A percentile compares a stretch with the other conserved stretches of the same genome.
phyloP scores from a whole-genome alignment of 2,797 vertebrate species.

The Amniataba percoides region DNA sequence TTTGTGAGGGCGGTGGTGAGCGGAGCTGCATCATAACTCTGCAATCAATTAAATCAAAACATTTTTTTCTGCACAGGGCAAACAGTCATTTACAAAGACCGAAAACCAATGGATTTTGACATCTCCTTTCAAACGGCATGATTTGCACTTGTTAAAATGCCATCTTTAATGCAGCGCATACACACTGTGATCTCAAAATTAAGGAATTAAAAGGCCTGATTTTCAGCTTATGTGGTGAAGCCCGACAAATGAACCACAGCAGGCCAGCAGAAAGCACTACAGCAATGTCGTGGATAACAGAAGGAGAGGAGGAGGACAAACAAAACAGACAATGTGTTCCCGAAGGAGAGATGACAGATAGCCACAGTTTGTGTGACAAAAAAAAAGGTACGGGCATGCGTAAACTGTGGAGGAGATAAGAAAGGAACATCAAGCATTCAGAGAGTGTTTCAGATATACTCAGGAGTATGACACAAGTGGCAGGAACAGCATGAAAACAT shows the following conservation, averaged over 20 bases:
- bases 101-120: neutral
- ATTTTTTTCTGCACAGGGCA: neutral
- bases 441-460: constrained; percentile 37
- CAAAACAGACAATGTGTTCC: constrained; percentile 12
- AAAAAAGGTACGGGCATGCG: constrained; percentile 28
- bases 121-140: neutral
- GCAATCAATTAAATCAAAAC: constrained; percentile 20
- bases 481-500: constrained; percentile 52
- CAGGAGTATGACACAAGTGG: constrained; percentile 49
- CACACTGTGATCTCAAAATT: neutral
- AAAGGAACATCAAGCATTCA: constrained; percentile 29
- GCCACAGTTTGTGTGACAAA: constrained; percentile 30
- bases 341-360: constrained; percentile 50
- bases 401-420: constrained; percentile 28
- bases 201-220: neutral
- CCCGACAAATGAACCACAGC: neutral
- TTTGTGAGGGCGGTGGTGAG: constrained; percentile 32
- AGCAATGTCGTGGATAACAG: constrained; percentile 34
- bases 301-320: constrained; percentile 25
- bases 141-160: constrained; percentile 5
- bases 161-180: neutral
- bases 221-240: neutral
- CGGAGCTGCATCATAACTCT: constrained; percentile 18
- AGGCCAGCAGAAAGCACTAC: neutral
- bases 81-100: neutral